Evolutionary conservation across 2,888 invertebrate species (phyloP).

Genomic region (Isotomurus palustris): DNA sequence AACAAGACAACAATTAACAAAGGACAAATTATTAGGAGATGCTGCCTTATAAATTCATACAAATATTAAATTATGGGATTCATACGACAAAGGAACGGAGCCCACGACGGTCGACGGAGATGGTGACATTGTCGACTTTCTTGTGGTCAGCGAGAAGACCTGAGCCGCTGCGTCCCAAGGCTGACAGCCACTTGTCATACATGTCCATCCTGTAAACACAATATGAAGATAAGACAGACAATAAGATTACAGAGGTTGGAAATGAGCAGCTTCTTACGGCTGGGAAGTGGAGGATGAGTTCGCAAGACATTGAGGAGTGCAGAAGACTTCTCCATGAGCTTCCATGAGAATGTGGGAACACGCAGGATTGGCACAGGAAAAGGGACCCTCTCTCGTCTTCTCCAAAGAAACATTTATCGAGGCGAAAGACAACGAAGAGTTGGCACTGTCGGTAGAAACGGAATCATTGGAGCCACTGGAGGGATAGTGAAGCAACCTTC

Average conservation of each 20-base stretch:
- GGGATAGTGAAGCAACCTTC: neutral
- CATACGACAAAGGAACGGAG: neutral
- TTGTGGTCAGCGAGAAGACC: slow-evolving; percentile 14
- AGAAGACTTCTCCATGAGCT: neutral
- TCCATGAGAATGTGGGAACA: too few species aligned
- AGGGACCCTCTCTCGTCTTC: too few species aligned
- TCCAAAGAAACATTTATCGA: too few species aligned
- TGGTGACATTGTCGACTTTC: slow-evolving; percentile 8
- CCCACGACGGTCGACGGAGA: slow-evolving; percentile 3
- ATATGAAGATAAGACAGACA: neutral
- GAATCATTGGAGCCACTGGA: neutral
- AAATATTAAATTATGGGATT: neutral
- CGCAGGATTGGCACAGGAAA: too few species aligned
- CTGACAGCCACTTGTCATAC: slow-evolving; percentile 4
- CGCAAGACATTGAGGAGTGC: neutral
- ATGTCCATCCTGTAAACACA: neutral
- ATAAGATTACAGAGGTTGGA: too few species aligned
- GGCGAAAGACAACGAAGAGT: neutral
- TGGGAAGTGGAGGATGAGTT: too few species aligned
- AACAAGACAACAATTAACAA: too few species aligned
- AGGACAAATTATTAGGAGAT: too few species aligned
- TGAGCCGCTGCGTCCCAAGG: slow-evolving; percentile 17
- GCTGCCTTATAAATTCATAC: too few species aligned
- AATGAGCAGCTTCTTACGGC: too few species aligned
- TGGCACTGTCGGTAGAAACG: neutral